phyloP scores from a whole-genome alignment of 1,140 invertebrate species.

The Micrasema minimum region DNA sequence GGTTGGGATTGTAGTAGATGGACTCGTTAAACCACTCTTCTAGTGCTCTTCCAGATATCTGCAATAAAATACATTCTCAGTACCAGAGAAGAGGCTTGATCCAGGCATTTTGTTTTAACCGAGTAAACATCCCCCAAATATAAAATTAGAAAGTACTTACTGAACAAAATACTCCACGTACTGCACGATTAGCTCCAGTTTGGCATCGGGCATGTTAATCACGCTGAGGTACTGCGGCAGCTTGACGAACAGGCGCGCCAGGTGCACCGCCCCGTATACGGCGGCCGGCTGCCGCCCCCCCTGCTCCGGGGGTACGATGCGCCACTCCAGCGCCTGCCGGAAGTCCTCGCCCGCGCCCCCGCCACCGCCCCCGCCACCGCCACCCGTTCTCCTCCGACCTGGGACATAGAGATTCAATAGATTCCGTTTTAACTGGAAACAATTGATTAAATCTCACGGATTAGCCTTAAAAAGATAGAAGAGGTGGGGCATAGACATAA shows the following conservation, averaged over 20 bases:
- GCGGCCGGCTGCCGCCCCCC: conserved; percentile 43
- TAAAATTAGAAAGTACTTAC: conserved; percentile 57
- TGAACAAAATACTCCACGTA: conserved; percentile 65
- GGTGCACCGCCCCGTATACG: conserved; percentile 64
- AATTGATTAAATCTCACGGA: too few species aligned
- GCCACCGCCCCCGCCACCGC: too few species aligned
- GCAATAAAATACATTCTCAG: conserved; percentile 15
- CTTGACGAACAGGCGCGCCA: conserved; percentile 63
- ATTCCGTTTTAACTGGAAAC: too few species aligned
- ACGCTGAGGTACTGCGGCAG: conserved; percentile 63
- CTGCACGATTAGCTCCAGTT: conserved; percentile 62
- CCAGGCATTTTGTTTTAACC: too few species aligned
- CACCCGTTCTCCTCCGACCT: conserved; percentile 35
- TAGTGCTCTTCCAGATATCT: conserved; percentile 65
- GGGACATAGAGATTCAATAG: too few species aligned
- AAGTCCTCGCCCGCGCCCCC: conserved; percentile 30
- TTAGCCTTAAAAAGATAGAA: too few species aligned
- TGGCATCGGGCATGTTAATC: conserved; percentile 63
- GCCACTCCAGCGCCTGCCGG: conserved; percentile 36
- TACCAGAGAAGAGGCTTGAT: too few species aligned
- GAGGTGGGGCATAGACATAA: too few species aligned
- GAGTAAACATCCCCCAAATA: too few species aligned
- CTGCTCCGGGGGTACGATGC: conserved; percentile 40
- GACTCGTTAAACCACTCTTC: conserved; percentile 65
- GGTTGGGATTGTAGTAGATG: conserved; percentile 60